Evolutionary conservation across 2,888 invertebrate species (phyloP).

Genomic region (Watsonalla cultraria): DNA sequence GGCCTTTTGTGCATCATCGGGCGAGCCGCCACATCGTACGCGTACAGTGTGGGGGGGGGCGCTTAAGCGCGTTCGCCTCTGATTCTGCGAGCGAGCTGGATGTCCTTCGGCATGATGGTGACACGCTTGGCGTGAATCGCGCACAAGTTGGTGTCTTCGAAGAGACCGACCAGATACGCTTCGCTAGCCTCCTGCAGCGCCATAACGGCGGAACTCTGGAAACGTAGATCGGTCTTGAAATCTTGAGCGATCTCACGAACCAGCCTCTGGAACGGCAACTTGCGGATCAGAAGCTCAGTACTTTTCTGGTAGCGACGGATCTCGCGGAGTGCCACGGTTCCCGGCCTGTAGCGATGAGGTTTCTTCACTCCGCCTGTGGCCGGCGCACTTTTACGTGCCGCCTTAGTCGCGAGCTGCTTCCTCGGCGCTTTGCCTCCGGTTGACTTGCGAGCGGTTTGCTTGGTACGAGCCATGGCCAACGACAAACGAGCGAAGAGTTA

Average conservation of each 20-base stretch:
- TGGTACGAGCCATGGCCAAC: conserved; percentile 80
- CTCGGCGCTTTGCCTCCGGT: conserved; percentile 88
- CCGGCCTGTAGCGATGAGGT: too few relatives aligned
- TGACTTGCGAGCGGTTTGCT: conserved; percentile 84
- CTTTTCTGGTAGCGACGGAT: conserved; percentile 95
- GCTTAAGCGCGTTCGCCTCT: conserved; percentile 12
- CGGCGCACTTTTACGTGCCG: conserved; percentile 87
- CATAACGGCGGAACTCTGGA: too few relatives aligned
- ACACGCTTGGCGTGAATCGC: conserved; percentile 81
- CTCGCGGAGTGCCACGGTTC: conserved; percentile 42
- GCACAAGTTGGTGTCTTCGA: too few relatives aligned
- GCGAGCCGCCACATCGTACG: background rate
- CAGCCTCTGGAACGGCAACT: conserved; percentile 86
- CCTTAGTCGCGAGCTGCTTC: conserved; percentile 91
- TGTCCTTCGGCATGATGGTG: conserved; percentile 95
- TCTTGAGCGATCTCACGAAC: conserved; percentile 93
- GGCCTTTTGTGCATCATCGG: background rate
- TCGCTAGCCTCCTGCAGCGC: conserved; percentile 84
- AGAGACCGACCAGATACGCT: conserved; percentile 89
- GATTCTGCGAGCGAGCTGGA: conserved; percentile 56
- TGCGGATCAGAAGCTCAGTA: conserved; percentile 82
- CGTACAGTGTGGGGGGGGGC: too few relatives aligned
- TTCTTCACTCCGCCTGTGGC: conserved; percentile 82
- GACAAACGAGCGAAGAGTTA: conserved; percentile 11
- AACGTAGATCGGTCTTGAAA: too few relatives aligned